phyloP scores from a whole-genome alignment of 2,888 invertebrate genomes.

The Drepana falcataria region DNA sequence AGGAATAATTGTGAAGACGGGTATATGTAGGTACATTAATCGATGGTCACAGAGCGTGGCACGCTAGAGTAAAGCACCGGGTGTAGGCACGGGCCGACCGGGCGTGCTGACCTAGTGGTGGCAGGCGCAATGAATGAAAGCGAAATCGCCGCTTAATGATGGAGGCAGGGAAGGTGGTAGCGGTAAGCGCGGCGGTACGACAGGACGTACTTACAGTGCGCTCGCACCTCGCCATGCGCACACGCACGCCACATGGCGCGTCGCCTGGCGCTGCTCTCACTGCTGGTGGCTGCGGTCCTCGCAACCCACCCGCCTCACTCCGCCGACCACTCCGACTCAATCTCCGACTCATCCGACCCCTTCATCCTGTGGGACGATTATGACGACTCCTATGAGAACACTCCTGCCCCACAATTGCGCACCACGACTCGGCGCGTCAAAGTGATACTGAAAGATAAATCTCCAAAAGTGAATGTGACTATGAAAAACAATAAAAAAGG shows the following conservation, averaged over 20 bases:
- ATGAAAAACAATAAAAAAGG: conserved; percentile 43
- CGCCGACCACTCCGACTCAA: conserved; percentile 19
- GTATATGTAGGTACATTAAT: neutral
- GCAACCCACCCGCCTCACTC: conserved; percentile 39
- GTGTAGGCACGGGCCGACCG: conserved; percentile 2
- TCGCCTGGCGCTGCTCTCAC: conserved; percentile 74
- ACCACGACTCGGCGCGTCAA: conserved; percentile 47
- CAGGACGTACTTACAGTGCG: conserved; percentile 56
- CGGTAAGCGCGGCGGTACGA: conserved; percentile 30
- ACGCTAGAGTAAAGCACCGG: neutral
- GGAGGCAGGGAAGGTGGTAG: conserved; percentile 62
- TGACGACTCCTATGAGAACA: conserved; percentile 51
- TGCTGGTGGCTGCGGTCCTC: conserved; percentile 59
- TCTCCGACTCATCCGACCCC: conserved; percentile 40
- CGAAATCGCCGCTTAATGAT: conserved; percentile 59
- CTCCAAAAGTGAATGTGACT: conserved; percentile 56
- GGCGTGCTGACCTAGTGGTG: conserved; percentile 62
- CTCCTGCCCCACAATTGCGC: conserved; percentile 34
- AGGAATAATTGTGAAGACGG: too few relatives aligned
- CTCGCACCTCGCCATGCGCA: conserved; percentile 77
- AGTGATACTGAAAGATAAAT: conserved; percentile 55
- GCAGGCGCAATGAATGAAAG: conserved; percentile 66
- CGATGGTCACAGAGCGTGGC: neutral
- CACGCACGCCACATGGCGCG: conserved; percentile 74
- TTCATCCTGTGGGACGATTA: conserved; percentile 61